A percentile compares a stretch with the other conserved stretches of the same genome.
Evolutionary conservation across 2,113 vertebrate genomes (phyloP).

Genomic region (Phoenicopterus ruber): DNA sequence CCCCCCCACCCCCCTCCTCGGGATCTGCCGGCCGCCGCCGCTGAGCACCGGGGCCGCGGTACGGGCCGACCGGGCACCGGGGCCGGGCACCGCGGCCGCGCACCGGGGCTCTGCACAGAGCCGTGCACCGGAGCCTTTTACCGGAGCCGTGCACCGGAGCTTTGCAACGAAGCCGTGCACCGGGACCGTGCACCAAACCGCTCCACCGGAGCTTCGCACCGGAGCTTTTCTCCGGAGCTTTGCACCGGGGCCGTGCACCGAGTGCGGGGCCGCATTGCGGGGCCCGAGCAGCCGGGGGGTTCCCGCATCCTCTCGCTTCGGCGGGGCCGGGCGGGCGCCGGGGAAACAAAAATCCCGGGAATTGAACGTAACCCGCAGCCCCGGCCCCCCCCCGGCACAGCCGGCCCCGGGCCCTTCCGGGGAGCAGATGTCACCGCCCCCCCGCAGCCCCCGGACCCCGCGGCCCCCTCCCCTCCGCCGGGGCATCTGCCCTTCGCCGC

Average conservation of each 20-base stretch:
- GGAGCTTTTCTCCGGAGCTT: neutral
- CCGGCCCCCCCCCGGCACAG: neutral
- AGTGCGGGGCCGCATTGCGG: slow-evolving; percentile 21
- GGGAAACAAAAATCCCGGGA: neutral
- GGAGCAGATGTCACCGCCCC: neutral
- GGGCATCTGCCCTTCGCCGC: neutral
- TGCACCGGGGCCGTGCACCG: neutral
- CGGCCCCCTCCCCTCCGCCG: neutral
- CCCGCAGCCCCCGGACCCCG: neutral
- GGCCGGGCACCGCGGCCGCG: no score
- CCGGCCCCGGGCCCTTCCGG: neutral
- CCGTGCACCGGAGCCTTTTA: neutral
- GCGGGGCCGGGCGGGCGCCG: neutral
- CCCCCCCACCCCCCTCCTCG: neutral
- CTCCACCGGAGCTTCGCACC: neutral
- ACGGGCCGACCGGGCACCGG: rapidly evolving
- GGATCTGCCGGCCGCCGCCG: neutral
- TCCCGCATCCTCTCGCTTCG: neutral
- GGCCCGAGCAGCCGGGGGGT: neutral
- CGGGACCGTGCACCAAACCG: neutral
- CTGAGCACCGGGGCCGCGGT: neutral
- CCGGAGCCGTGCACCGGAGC: no score
- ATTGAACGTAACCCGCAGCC: neutral
- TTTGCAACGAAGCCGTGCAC: neutral
- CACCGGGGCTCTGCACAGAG: neutral